phyloP scores from a whole-genome alignment of 2,113 vertebrate genomes.

The Pithys albifrons region DNA sequence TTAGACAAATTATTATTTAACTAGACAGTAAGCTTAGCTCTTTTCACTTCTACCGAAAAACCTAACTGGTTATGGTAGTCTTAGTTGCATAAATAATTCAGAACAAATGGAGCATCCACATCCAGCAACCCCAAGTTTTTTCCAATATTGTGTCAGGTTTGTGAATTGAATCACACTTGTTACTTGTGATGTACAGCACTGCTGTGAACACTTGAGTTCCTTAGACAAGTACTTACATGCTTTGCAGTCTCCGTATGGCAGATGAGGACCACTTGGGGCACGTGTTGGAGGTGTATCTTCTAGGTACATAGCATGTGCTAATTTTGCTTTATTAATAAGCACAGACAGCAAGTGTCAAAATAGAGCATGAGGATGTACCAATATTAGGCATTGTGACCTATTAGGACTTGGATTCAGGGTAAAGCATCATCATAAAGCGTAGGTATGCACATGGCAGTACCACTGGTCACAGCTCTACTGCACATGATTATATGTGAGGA shows the following conservation, averaged over 20 bases:
- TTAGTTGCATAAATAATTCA: not conserved
- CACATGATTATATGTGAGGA: not conserved
- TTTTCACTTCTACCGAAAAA: not conserved
- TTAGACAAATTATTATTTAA: not conserved
- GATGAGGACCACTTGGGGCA: not conserved
- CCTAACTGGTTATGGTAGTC: not conserved
- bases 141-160: accelerated
- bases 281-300: not conserved
- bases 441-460: not conserved
- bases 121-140: not conserved
- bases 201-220: not conserved
- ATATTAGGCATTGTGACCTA: not conserved
- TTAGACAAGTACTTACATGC: not conserved
- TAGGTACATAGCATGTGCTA: not conserved
- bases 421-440: not conserved
- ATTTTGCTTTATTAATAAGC: not conserved
- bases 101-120: not conserved
- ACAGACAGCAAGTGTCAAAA: not conserved
- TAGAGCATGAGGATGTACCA: not conserved
- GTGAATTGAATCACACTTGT: not conserved
- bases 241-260: not conserved
- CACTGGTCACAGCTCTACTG: not conserved
- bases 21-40: not conserved
- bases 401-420: not conserved
- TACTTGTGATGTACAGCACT: not conserved